Percentiles rank a stretch among this genome's conserved stretches.
These are phyloP conservation scores for Drosophila subsilvestris DNA, from an alignment of 2,888 invertebrate genomes.

Conservation along the genomic window DNA sequence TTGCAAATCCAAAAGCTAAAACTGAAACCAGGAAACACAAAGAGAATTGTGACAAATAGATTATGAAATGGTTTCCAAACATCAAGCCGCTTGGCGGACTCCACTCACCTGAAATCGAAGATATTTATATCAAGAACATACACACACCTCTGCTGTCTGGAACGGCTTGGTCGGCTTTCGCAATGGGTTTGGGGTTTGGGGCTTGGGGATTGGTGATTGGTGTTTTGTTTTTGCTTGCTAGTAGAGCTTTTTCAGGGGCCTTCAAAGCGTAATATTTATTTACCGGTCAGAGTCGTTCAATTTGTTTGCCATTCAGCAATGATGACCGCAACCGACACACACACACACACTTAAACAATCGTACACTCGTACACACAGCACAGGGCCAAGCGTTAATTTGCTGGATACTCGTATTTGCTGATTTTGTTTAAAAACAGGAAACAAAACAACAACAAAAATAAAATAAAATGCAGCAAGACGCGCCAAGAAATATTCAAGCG, in stretches of 20 bases:
- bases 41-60: too few relatives aligned
- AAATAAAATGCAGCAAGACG: not conserved
- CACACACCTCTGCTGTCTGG: not conserved
- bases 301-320: slow-evolving; percentile 34
- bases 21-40: too few relatives aligned
- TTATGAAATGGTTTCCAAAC: too few relatives aligned
- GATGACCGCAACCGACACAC: slow-evolving; percentile 20
- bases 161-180: not conserved
- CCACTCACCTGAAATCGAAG: too few relatives aligned
- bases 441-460: not conserved
- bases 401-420: not conserved
- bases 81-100: too few relatives aligned
- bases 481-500: not conserved
- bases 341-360: slow-evolving; percentile 13
- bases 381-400: not conserved
- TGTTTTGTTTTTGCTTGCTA: not conserved
- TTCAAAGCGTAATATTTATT: not conserved
- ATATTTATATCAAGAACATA: not conserved
- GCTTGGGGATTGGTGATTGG: slow-evolving; percentile 11
- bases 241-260: not conserved
- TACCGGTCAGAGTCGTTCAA: slow-evolving; percentile 17
- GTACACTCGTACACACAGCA: not conserved
- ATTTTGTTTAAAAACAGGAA: not conserved
- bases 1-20: too few relatives aligned
- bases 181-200: slow-evolving; percentile 3